Conservation (phyloP, 2,888 invertebrate genomes). For the Hemaris fuciformis region DNA sequence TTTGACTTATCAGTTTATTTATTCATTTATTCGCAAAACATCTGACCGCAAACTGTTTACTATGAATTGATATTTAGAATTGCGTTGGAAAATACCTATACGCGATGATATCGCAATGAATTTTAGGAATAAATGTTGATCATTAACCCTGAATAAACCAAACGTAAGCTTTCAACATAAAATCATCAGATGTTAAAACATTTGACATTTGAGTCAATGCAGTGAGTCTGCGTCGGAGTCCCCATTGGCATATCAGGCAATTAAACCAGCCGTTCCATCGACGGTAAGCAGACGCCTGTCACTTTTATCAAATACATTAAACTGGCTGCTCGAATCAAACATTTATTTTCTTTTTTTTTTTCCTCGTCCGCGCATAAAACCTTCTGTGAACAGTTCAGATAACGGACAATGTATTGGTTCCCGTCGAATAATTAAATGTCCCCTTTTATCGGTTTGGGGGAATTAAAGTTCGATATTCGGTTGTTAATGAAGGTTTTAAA, state of each 20-base stretch:
- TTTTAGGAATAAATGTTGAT: too few species aligned
- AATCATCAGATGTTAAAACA: slow-evolving; percentile 27
- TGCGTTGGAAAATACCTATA: too few species aligned
- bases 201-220: slow-evolving; percentile 34
- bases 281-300: slow-evolving; percentile 78
- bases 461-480: slow-evolving; percentile 10
- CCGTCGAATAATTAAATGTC: slow-evolving; percentile 73
- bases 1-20: too few species aligned
- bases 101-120: too few species aligned
- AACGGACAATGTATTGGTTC: slow-evolving; percentile 73
- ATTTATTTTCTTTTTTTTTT: slow-evolving; percentile 64
- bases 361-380: slow-evolving; percentile 56
- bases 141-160: neutral
- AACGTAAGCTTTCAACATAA: neutral
- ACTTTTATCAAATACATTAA: slow-evolving; percentile 80
- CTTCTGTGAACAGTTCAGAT: slow-evolving; percentile 61
- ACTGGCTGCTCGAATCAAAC: slow-evolving; percentile 70
- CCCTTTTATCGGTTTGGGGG: slow-evolving; percentile 51
- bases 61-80: too few species aligned
- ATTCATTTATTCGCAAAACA: too few species aligned
- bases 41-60: too few species aligned
- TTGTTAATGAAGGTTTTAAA: slow-evolving; percentile 11
- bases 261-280: slow-evolving; percentile 64
- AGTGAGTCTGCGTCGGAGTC: slow-evolving; percentile 22
- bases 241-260: slow-evolving; percentile 72